Conservation (phyloP, 30 jellyfish, hydroid and myxozoan genomes). For the Cassiopea xamachana region DNA sequence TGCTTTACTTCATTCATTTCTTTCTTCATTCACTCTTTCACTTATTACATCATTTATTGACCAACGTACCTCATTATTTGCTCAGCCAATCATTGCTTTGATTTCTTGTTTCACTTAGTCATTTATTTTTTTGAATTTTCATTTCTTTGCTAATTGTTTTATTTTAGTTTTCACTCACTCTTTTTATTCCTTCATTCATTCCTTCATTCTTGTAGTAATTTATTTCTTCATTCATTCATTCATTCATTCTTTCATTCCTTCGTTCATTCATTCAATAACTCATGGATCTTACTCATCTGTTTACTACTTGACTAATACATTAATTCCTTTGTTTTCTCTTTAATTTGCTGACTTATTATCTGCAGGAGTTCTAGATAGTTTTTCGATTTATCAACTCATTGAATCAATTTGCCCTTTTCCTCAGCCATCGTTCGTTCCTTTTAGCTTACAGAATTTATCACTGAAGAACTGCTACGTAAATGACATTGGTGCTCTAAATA, state of each 20-base stretch:
- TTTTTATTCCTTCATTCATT: too few species aligned
- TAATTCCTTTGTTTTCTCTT: neutral
- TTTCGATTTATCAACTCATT: neutral
- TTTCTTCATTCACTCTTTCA: too few species aligned
- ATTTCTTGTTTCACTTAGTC: too few species aligned
- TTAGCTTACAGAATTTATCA: constrained; percentile 84
- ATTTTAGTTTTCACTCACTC: too few species aligned
- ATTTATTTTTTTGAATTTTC: too few species aligned
- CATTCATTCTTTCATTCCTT: neutral
- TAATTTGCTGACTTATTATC: neutral
- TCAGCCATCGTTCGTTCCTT: neutral
- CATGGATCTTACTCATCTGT: neutral
- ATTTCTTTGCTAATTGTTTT: too few species aligned
- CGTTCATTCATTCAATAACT: neutral
- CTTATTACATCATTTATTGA: too few species aligned
- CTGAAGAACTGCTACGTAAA: constrained; percentile 79
- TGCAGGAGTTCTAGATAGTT: too few species aligned
- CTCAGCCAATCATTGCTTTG: too few species aligned
- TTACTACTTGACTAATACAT: neutral
- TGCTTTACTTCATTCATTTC: too few species aligned
- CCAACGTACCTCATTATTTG: too few species aligned
- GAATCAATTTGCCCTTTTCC: neutral
- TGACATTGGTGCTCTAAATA: constrained; percentile 84
- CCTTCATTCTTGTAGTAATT: too few species aligned
- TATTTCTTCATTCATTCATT: neutral